These are phyloP conservation scores for Ceratina australensis DNA, from an alignment of 1,140 invertebrate species.

Conservation along the genomic window DNA sequence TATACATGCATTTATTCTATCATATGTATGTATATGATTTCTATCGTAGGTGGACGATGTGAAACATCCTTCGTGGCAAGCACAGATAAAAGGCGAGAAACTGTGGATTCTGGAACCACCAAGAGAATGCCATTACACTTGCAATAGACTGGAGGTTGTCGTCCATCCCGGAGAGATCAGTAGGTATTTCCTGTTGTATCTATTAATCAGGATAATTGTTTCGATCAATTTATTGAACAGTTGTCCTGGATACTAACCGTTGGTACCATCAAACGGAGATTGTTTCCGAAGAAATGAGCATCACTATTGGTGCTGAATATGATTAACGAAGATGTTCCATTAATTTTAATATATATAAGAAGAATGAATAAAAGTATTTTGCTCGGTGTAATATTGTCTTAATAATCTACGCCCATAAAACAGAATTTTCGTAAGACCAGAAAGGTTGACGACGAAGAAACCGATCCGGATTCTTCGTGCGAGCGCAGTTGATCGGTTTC, in stretches of 20 bases:
- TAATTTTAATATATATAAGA: neutral
- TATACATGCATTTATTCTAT: neutral
- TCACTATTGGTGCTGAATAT: conserved; percentile 97
- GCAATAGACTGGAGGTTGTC: conserved; percentile 84
- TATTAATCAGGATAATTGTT: neutral
- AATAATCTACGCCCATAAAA: no score
- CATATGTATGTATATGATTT: no score
- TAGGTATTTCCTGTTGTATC: conserved; percentile 78
- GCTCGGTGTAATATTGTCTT: no score
- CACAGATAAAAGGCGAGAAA: conserved; percentile 92
- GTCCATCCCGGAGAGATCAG: conserved; percentile 94
- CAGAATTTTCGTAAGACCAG: neutral
- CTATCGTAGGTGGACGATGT: conserved; percentile 91
- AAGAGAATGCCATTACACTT: conserved; percentile 91
- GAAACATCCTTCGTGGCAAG: conserved; percentile 95
- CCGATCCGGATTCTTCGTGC: conserved; percentile 7
- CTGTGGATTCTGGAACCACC: conserved; percentile 92
- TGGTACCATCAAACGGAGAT: conserved; percentile 97
- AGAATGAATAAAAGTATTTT: conserved; percentile 14
- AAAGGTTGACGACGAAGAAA: neutral
- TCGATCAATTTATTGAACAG: conserved; percentile 75
- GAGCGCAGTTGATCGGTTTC: conserved; percentile 32
- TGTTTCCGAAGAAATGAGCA: conserved; percentile 92
- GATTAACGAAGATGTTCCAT: conserved; percentile 81
- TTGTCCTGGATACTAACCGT: conserved; percentile 94